Percentiles rank a stretch among this genome's conserved stretches.
Conservation (phyloP, 2,888 invertebrate genomes). For the Agrotis segetum region DNA sequence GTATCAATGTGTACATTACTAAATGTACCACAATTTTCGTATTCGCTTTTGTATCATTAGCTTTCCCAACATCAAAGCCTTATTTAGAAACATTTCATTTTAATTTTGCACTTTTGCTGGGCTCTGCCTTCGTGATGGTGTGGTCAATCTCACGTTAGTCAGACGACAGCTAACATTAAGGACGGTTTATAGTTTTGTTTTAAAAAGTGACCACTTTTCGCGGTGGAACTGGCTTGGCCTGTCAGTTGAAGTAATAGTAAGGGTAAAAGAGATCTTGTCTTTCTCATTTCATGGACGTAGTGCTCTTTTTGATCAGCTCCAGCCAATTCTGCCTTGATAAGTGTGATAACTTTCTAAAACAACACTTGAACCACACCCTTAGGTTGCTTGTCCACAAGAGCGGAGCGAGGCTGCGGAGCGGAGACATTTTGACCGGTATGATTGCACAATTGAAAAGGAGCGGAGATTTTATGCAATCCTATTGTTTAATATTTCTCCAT, state of each 20-base stretch:
- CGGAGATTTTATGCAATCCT: no score
- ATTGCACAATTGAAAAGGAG: no score
- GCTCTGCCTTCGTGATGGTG: conserved; percentile 5
- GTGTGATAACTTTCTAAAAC: background rate
- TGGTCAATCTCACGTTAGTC: no score
- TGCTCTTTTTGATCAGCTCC: background rate
- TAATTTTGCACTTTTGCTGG: conserved; percentile 36
- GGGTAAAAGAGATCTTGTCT: no score
- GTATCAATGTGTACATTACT: conserved; percentile 30
- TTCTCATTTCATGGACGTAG: background rate
- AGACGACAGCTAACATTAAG: no score
- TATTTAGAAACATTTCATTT: conserved; percentile 26
- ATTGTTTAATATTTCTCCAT: no score
- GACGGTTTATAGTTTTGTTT: no score
- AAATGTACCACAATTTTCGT: conserved; percentile 31
- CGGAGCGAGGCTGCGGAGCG: no score
- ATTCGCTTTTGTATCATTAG: conserved; percentile 66
- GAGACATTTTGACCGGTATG: no score
- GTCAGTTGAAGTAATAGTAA: no score
- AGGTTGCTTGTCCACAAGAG: no score
- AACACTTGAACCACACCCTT: background rate
- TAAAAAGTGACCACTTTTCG: background rate
- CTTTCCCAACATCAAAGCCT: conserved; percentile 19
- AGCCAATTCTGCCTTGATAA: background rate
- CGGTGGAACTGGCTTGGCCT: no score